Percentiles rank a stretch among this genome's conserved stretches.
phyloP scores from a whole-genome alignment of 2,113 vertebrate species.

The Nibea albiflora region DNA sequence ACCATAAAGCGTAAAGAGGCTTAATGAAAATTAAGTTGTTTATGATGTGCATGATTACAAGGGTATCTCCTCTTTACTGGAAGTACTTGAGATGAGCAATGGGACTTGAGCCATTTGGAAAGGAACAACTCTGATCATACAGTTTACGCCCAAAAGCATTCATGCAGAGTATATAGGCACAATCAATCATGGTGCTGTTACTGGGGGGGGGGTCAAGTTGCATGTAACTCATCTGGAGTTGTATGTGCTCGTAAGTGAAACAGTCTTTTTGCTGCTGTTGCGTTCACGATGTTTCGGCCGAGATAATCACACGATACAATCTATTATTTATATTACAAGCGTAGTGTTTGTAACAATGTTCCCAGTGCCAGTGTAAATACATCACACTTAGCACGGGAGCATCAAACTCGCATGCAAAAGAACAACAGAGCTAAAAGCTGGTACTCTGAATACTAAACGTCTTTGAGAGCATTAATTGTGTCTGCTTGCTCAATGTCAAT shows the following conservation, averaged over 20 bases:
- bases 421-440: slow-evolving; percentile 5
- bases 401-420: not conserved
- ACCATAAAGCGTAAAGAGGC: slow-evolving; percentile 65
- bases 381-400: not conserved
- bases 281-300: not conserved
- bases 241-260: not conserved
- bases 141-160: slow-evolving; percentile 37
- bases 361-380: not conserved
- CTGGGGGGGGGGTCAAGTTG: not conserved
- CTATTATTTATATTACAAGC: not conserved
- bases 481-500: slow-evolving; percentile 60
- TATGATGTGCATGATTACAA: slow-evolving; percentile 76
- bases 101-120: slow-evolving; percentile 33
- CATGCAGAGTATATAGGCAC: slow-evolving; percentile 3
- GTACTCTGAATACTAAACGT: slow-evolving; percentile 40
- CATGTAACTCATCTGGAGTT: not conserved
- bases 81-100: slow-evolving; percentile 50
- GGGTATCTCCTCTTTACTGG: slow-evolving; percentile 53
- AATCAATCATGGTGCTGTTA: slow-evolving; percentile 42
- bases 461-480: slow-evolving; percentile 58
- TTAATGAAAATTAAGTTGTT: slow-evolving; percentile 82
- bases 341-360: not conserved
- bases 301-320: not conserved
- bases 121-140: slow-evolving; percentile 24
- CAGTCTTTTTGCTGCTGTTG: not conserved